phyloP scores from a whole-genome alignment of 2,888 invertebrate genomes.

The Trypoxylon attenuatum region DNA sequence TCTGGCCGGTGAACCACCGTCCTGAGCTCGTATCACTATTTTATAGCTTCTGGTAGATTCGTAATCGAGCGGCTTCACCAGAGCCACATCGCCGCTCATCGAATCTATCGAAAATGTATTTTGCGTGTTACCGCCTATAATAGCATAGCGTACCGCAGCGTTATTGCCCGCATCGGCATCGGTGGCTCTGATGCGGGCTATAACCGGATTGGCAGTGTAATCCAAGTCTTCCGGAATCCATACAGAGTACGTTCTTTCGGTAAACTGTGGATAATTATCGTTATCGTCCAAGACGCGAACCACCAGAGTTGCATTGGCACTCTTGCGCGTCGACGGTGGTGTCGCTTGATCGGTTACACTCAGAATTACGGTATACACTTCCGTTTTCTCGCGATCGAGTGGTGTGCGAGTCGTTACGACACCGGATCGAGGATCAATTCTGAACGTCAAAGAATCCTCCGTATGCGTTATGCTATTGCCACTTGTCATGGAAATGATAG shows the following conservation, averaged over 20 bases:
- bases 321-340: constrained; percentile 85
- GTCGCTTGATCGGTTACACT: constrained; percentile 91
- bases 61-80: constrained; percentile 92
- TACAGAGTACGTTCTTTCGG: constrained; percentile 91
- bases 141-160: constrained; percentile 94
- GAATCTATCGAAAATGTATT: constrained; percentile 96
- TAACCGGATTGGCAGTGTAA: constrained; percentile 87
- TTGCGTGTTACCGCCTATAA: constrained; percentile 96
- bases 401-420: constrained; percentile 88
- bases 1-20: constrained; percentile 94
- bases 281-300: constrained; percentile 92
- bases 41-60: constrained; percentile 90
- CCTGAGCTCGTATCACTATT: constrained; percentile 94
- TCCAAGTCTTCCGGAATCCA: constrained; percentile 92
- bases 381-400: constrained; percentile 91
- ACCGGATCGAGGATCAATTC: constrained; percentile 90
- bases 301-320: constrained; percentile 88
- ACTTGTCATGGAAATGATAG: constrained; percentile 83
- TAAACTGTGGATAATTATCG: constrained; percentile 95
- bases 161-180: constrained; percentile 96
- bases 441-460: constrained; percentile 86
- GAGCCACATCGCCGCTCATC: constrained; percentile 90
- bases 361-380: constrained; percentile 89
- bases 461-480: constrained; percentile 77
- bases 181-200: constrained; percentile 89